A percentile compares a stretch with the other conserved stretches of the same genome.
Evolutionary conservation across 1,140 invertebrate genomes (phyloP).

Genomic region (Gryllus bimaculatus): DNA sequence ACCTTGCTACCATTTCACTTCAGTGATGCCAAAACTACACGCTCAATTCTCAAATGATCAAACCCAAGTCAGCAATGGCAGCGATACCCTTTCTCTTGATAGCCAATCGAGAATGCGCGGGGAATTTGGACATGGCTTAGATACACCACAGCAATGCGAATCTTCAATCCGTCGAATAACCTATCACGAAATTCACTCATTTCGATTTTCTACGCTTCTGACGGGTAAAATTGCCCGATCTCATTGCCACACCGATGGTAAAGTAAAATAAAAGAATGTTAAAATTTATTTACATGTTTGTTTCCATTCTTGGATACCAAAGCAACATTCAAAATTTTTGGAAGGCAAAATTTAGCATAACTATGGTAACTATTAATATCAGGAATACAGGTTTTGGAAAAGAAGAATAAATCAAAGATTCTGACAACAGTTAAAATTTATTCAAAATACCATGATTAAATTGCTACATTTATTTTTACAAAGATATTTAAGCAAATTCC

Average conservation of each 20-base stretch:
- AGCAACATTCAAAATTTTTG: too few species aligned
- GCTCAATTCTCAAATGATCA: too few species aligned
- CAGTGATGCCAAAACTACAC: too few species aligned
- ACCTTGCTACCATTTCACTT: too few species aligned
- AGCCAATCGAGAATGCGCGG: neutral
- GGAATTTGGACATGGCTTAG: neutral
- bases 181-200: too few species aligned
- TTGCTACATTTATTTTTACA: neutral
- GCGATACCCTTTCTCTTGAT: neutral
- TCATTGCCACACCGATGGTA: neutral
- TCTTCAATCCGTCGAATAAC: too few species aligned
- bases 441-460: neutral
- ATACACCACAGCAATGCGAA: too few species aligned
- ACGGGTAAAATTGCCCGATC: neutral
- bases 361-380: too few species aligned
- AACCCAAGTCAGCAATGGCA: neutral
- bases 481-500: neutral
- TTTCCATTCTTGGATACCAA: neutral
- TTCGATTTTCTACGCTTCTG: too few species aligned
- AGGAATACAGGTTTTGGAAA: neutral
- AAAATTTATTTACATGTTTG: neutral
- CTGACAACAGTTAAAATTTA: neutral
- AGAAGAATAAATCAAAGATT: neutral
- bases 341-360: too few species aligned
- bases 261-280: neutral